Percentiles rank a stretch among this genome's conserved stretches.
These are phyloP conservation scores for Caligus rogercresseyi DNA, from an alignment of 1,140 invertebrate species.

Conservation along the genomic window DNA sequence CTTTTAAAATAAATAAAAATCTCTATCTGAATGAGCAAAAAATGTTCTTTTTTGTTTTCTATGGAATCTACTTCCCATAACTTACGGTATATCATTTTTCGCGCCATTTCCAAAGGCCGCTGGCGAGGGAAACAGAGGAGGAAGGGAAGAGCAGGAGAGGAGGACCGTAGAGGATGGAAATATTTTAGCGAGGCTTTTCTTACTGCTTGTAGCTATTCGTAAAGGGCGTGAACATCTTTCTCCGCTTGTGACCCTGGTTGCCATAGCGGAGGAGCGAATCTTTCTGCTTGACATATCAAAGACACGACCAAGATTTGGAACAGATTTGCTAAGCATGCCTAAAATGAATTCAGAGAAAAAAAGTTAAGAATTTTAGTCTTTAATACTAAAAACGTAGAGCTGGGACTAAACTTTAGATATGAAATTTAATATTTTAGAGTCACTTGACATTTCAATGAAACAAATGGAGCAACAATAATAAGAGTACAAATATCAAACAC, in stretches of 20 bases:
- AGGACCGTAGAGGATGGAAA: neutral
- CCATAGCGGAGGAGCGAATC: neutral
- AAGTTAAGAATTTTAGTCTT: too few relatives aligned
- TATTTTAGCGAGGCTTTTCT: neutral
- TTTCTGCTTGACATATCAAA: neutral
- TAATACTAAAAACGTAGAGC: too few relatives aligned
- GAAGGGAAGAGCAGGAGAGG: neutral
- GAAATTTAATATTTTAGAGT: too few relatives aligned
- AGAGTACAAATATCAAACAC: too few relatives aligned
- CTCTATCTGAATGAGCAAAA: too few relatives aligned
- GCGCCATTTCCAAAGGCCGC: neutral
- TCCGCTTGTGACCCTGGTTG: neutral
- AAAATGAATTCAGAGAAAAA: too few relatives aligned
- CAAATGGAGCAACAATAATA: too few relatives aligned
- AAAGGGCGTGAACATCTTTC: neutral
- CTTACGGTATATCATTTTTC: neutral
- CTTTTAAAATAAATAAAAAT: too few relatives aligned
- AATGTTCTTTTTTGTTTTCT: too few relatives aligned
- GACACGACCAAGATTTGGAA: neutral
- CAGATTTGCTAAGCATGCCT: neutral
- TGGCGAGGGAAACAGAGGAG: neutral
- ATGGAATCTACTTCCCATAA: too few relatives aligned
- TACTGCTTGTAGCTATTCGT: neutral
- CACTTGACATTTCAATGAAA: too few relatives aligned
- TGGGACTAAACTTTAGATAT: too few relatives aligned